phyloP scores from a whole-genome alignment of 2,797 vertebrate genomes.

The Threskiornis aethiopicus region DNA sequence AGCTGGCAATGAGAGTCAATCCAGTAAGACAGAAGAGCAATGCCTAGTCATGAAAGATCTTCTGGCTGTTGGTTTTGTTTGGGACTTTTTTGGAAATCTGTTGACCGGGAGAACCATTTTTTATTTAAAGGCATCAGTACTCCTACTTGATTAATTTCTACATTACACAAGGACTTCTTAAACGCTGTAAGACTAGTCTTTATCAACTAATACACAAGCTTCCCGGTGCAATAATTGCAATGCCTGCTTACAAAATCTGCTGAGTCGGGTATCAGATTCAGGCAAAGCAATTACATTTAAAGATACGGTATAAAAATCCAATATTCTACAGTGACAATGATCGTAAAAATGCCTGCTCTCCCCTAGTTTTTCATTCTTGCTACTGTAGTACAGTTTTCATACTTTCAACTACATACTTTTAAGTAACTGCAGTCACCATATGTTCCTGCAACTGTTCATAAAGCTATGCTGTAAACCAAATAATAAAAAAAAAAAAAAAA shows the following conservation, averaged over 20 bases:
- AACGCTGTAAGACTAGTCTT: fast-evolving
- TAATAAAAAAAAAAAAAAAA: background rate
- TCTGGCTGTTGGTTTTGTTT: background rate
- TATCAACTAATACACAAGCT: background rate
- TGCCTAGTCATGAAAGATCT: background rate
- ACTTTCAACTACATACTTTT: background rate
- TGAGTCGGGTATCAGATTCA: background rate
- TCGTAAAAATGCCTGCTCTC: background rate
- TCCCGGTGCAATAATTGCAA: background rate
- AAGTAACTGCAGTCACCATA: background rate
- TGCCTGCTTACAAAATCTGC: background rate
- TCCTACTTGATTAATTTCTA: background rate
- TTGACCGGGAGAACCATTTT: background rate
- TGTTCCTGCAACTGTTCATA: background rate
- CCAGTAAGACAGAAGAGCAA: background rate
- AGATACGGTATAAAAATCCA: background rate
- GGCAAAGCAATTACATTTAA: background rate
- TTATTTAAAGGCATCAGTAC: background rate
- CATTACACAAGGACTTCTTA: background rate
- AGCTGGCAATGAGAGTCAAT: background rate
- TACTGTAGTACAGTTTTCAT: background rate
- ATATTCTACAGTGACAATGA: background rate
- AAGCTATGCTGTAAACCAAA: background rate
- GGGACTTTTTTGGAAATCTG: fast-evolving
- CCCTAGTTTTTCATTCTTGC: background rate